Evolutionary conservation across 2,113 vertebrate species (phyloP).

Genomic region (Melozone crissalis): DNA sequence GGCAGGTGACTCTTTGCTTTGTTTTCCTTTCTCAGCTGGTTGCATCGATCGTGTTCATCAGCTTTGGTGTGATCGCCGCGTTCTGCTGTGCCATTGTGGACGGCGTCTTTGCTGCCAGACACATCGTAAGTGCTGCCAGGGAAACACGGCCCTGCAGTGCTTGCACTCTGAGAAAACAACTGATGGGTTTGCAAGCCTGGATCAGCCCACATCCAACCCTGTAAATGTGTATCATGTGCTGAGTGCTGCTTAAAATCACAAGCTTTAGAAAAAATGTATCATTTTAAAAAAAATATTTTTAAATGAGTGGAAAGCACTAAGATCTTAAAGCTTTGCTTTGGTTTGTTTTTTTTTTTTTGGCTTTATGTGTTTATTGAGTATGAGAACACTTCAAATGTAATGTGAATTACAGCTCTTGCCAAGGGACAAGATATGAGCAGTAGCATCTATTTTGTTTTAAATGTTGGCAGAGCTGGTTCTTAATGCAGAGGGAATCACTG

Average conservation of each 20-base stretch:
- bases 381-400: background rate
- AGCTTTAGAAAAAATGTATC: background rate
- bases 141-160: background rate
- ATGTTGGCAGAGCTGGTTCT: background rate
- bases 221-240: background rate
- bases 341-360: background rate
- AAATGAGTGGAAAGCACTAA: background rate
- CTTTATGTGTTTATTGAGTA: background rate
- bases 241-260: background rate
- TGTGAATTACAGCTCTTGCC: background rate
- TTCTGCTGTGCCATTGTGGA: slow-evolving; percentile 99
- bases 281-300: background rate
- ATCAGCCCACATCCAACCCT: background rate
- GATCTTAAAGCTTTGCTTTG: background rate
- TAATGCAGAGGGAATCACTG: background rate
- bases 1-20: slow-evolving; percentile 24
- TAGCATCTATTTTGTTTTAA: background rate
- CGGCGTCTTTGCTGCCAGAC: slow-evolving; percentile 95
- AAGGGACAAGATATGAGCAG: background rate
- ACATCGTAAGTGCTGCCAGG: slow-evolving; percentile 88
- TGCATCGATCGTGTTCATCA: slow-evolving; percentile 98
- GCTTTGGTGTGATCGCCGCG: slow-evolving; percentile 95
- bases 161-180: background rate
- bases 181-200: rapidly evolving
- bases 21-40: slow-evolving; percentile 84